Percentiles rank a stretch among this genome's conserved stretches.
These are phyloP conservation scores for Drosophila rufa DNA, from an alignment of 1,140 invertebrate species.

Conservation along the genomic window DNA sequence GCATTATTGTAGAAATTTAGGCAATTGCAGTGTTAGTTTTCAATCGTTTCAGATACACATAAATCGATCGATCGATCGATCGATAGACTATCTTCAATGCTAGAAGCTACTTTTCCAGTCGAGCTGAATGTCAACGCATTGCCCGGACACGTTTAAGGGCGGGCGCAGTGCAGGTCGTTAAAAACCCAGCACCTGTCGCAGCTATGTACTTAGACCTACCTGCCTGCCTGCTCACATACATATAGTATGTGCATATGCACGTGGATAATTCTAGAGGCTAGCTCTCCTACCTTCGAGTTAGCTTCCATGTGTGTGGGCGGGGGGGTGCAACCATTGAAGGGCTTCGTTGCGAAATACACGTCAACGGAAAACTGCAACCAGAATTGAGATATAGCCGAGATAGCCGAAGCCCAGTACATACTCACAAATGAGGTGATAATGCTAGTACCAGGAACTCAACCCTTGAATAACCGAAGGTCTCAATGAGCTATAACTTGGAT, in stretches of 20 bases:
- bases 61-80: constrained; percentile 15
- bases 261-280: constrained; percentile 55
- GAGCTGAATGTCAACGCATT: constrained; percentile 39
- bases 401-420: constrained; percentile 32
- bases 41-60: constrained; percentile 1
- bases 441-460: constrained; percentile 6
- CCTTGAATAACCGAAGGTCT: constrained; percentile 5
- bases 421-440: constrained; percentile 3
- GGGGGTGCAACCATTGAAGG: constrained; percentile 51
- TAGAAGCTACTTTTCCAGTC: constrained; percentile 1
- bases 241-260: constrained; percentile 32
- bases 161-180: constrained; percentile 31
- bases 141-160: constrained; percentile 43
- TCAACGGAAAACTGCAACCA: constrained; percentile 52
- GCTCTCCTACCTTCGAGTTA: constrained; percentile 33
- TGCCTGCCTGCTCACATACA: constrained; percentile 8
- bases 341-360: constrained; percentile 62
- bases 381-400: constrained; percentile 35
- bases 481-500: background rate
- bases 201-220: constrained; percentile 17
- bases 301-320: constrained; percentile 3
- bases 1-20: constrained; percentile 1
- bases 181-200: constrained; percentile 57
- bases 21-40: background rate
- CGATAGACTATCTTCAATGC: constrained; percentile 14